phyloP scores from a whole-genome alignment of 2,888 invertebrate species.

The Abrostola triplasia region DNA sequence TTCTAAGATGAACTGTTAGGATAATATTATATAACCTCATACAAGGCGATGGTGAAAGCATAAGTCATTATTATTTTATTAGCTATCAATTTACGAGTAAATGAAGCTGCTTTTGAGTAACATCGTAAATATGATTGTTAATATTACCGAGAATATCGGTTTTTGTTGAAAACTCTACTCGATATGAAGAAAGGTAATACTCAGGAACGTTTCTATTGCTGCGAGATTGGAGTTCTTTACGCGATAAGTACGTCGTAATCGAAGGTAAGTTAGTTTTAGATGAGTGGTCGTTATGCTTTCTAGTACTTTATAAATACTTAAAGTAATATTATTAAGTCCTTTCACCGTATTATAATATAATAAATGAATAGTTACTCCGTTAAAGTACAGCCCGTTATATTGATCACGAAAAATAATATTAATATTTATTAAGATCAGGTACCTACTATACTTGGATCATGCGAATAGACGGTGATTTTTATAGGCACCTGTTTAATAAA shows the following conservation, averaged over 20 bases:
- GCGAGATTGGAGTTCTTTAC: slow-evolving; percentile 7
- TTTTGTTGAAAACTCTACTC: slow-evolving; percentile 24
- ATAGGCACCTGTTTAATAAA: too few relatives aligned
- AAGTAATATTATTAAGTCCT: slow-evolving; percentile 14
- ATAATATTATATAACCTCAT: slow-evolving; percentile 8
- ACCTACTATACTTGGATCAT: too few relatives aligned
- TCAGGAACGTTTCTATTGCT: slow-evolving; percentile 3
- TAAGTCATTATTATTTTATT: slow-evolving; percentile 67
- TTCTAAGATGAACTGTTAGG: slow-evolving; percentile 4
- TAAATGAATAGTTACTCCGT: neutral
- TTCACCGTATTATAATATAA: neutral
- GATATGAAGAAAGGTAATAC: slow-evolving; percentile 15
- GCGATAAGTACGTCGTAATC: slow-evolving; percentile 11
- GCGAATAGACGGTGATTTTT: too few relatives aligned
- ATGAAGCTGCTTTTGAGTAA: slow-evolving; percentile 37
- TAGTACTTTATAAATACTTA: slow-evolving; percentile 1
- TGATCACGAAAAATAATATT: too few relatives aligned
- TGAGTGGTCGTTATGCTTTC: slow-evolving; percentile 2
- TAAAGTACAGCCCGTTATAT: too few relatives aligned
- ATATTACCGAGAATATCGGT: slow-evolving; percentile 22
- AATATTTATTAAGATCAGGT: too few relatives aligned
- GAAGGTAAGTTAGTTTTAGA: slow-evolving; percentile 20
- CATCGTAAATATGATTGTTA: slow-evolving; percentile 34
- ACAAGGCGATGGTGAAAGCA: slow-evolving; percentile 39
- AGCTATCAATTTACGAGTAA: slow-evolving; percentile 54